Percentiles rank a stretch among this genome's conserved stretches.
Conservation (phyloP, 2,113 vertebrate genomes). For the Saguinus midas region DNA sequence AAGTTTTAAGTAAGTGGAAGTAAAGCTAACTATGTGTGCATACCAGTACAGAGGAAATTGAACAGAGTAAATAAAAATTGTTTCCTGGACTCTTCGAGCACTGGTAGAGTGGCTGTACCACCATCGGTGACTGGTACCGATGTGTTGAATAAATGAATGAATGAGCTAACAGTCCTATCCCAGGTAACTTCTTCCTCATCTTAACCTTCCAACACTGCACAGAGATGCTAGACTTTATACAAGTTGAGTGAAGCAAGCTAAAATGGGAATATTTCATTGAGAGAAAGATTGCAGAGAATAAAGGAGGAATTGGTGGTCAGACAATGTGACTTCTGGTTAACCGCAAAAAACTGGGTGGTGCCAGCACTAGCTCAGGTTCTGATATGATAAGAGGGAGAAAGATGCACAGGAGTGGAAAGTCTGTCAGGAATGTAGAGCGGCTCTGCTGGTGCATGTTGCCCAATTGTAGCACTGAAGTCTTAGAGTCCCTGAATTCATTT, state of each 20-base stretch:
- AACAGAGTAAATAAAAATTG: background rate
- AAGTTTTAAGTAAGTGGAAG: background rate
- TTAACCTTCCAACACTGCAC: background rate
- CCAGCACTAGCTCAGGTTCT: background rate
- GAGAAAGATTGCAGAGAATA: background rate
- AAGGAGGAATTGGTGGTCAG: background rate
- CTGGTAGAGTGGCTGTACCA: no score
- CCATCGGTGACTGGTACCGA: background rate
- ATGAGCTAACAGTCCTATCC: background rate
- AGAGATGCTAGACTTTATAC: background rate
- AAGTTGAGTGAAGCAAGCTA: background rate
- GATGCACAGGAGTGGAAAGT: background rate
- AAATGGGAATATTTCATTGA: background rate
- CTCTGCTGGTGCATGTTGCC: accelerated
- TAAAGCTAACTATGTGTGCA: background rate
- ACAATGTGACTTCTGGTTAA: background rate
- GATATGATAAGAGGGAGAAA: background rate
- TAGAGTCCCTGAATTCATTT: background rate
- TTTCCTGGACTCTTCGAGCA: background rate
- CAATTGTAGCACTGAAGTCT: background rate
- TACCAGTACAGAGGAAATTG: background rate
- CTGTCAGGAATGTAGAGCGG: background rate
- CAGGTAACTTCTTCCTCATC: background rate
- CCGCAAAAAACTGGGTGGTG: background rate
- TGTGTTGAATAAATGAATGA: background rate